Percentiles rank a stretch among this genome's conserved stretches.
These are phyloP conservation scores for Drosophila ustulata DNA, from an alignment of 2,888 invertebrate species.

Conservation along the genomic window DNA sequence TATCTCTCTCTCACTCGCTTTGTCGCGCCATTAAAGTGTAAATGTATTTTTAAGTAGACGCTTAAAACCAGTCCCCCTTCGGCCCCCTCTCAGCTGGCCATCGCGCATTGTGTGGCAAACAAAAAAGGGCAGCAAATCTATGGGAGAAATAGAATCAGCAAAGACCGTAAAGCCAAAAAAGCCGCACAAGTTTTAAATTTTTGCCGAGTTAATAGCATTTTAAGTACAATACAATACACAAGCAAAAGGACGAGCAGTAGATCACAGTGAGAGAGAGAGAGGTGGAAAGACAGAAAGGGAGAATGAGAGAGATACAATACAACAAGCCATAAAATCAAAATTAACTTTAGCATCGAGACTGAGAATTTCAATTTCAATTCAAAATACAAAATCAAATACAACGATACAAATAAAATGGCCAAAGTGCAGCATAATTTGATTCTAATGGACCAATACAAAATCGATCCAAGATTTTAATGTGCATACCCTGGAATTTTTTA, in stretches of 20 bases:
- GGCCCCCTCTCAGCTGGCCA: no score
- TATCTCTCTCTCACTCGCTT: conserved; percentile 24
- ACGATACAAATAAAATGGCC: conserved; percentile 12
- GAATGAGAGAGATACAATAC: conserved; percentile 1
- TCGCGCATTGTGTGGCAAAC: not conserved
- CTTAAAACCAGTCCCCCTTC: conserved; percentile 28
- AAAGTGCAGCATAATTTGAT: conserved; percentile 18
- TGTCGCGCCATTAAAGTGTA: conserved; percentile 75
- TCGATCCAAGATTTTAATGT: not conserved
- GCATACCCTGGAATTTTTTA: not conserved
- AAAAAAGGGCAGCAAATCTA: conserved; percentile 31
- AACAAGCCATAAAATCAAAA: conserved; percentile 49
- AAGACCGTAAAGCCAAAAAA: conserved; percentile 65
- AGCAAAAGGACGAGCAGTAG: not conserved
- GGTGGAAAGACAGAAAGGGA: not conserved
- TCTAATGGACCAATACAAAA: conserved; percentile 23
- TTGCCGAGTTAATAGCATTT: conserved; percentile 75
- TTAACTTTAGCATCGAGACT: conserved; percentile 35
- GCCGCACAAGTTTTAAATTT: conserved; percentile 77
- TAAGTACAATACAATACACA: conserved; percentile 65
- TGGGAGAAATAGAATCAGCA: conserved; percentile 59
- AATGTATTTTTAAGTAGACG: conserved; percentile 79
- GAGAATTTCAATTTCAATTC: conserved; percentile 39
- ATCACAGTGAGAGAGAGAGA: not conserved
- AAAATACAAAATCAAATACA: conserved; percentile 25